These are phyloP conservation scores for Dynastes hyllus DNA, from an alignment of 2,888 invertebrate species.

Conservation along the genomic window DNA sequence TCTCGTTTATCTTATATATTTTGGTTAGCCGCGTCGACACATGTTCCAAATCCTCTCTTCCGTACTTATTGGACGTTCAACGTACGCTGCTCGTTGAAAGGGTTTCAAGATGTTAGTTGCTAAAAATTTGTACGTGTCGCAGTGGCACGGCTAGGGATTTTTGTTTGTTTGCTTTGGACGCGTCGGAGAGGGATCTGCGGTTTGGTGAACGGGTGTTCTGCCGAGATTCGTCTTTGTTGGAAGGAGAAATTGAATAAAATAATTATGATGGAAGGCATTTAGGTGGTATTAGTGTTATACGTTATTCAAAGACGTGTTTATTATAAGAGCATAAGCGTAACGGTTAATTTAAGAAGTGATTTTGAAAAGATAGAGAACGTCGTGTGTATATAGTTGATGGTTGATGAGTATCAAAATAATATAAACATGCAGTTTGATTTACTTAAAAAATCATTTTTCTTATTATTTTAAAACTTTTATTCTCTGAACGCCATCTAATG, in stretches of 20 bases:
- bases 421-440: no score
- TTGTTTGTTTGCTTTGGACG: slow-evolving; percentile 32
- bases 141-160: slow-evolving; percentile 32
- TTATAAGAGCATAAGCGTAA: not conserved
- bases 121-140: slow-evolving; percentile 44
- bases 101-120: slow-evolving; percentile 35
- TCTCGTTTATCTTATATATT: no score
- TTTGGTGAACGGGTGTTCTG: slow-evolving; percentile 22
- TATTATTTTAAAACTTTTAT: no score
- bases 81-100: not conserved
- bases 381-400: no score
- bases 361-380: no score
- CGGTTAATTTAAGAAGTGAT: not conserved
- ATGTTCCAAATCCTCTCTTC: no score
- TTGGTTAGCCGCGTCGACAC: no score
- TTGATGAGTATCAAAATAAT: no score
- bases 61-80: no score
- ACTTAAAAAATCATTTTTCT: no score
- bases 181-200: slow-evolving; percentile 18
- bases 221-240: not conserved
- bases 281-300: slow-evolving; percentile 16
- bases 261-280: slow-evolving; percentile 35
- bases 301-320: no score
- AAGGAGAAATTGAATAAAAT: slow-evolving; percentile 26
- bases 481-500: no score